Conservation (phyloP, 1,140 invertebrate species). For the Agraylea sexmaculata region DNA sequence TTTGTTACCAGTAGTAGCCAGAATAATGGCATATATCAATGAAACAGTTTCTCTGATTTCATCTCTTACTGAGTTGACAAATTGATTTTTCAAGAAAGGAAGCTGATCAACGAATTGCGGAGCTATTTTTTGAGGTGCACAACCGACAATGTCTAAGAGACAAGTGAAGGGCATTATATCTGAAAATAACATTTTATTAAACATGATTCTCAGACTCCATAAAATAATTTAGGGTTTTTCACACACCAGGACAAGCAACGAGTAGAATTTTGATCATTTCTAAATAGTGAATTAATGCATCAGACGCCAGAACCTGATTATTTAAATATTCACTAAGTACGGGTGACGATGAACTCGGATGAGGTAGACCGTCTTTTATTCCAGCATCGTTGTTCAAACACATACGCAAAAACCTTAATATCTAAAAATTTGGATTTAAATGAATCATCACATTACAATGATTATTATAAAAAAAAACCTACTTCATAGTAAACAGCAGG, state of each 20-base stretch:
- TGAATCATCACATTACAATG: not conserved
- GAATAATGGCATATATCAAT: slow-evolving; percentile 56
- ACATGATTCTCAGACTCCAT: slow-evolving; percentile 2
- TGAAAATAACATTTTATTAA: slow-evolving; percentile 25
- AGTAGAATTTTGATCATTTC: slow-evolving; percentile 52
- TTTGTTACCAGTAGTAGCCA: slow-evolving; percentile 37
- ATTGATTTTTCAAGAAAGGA: slow-evolving; percentile 50
- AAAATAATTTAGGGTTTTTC: slow-evolving; percentile 1
- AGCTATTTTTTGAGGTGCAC: slow-evolving; percentile 48
- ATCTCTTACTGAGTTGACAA: slow-evolving; percentile 55
- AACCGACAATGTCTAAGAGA: slow-evolving; percentile 61
- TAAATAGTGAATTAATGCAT: slow-evolving; percentile 49
- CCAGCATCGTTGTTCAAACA: slow-evolving; percentile 47
- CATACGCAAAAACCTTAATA: slow-evolving; percentile 63
- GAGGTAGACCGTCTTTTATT: slow-evolving; percentile 35
- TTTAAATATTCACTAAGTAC: slow-evolving; percentile 45
- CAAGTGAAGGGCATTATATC: slow-evolving; percentile 53
- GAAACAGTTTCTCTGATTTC: slow-evolving; percentile 59
- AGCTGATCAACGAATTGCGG: slow-evolving; percentile 44
- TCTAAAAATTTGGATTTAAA: slow-evolving; percentile 32
- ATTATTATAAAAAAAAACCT: slow-evolving; percentile 14
- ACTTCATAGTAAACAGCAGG: slow-evolving; percentile 53
- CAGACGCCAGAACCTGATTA: slow-evolving; percentile 34
- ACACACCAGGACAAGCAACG: slow-evolving; percentile 45
- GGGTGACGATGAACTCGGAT: slow-evolving; percentile 52